These are phyloP conservation scores for Phrynocephalus vlangalii DNA, from an alignment of 2,797 vertebrate species.

Conservation along the genomic window DNA sequence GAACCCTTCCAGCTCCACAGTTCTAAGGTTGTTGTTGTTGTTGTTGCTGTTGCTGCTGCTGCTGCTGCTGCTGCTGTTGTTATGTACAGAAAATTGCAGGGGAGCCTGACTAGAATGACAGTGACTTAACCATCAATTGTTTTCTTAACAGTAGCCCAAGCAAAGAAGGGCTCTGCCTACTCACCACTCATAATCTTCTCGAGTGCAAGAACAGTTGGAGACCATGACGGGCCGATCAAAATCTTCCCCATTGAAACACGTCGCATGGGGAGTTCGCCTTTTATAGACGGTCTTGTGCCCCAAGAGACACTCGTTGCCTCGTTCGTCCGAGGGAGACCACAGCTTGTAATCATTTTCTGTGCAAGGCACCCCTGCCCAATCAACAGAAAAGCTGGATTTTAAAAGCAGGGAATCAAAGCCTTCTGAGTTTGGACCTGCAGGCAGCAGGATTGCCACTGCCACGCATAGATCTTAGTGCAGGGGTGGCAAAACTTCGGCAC, in stretches of 20 bases:
- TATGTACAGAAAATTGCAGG: too few relatives aligned
- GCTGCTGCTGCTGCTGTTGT: too few relatives aligned
- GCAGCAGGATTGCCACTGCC: too few relatives aligned
- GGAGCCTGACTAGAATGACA: neutral
- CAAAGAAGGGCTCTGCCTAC: slow-evolving; percentile 43
- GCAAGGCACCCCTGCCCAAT: slow-evolving; percentile 91
- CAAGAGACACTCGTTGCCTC: slow-evolving; percentile 92
- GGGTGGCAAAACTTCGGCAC: too few relatives aligned
- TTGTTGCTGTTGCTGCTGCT: too few relatives aligned
- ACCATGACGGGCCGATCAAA: slow-evolving; percentile 92
- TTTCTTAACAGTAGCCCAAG: slow-evolving; percentile 21
- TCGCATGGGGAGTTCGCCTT: slow-evolving; percentile 92
- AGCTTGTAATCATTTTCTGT: slow-evolving; percentile 94
- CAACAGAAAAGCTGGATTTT: neutral
- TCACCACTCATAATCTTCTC: slow-evolving; percentile 97
- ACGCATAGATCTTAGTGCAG: too few relatives aligned
- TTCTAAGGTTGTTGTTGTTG: too few relatives aligned
- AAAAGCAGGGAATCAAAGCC: neutral
- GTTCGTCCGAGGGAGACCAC: slow-evolving; percentile 96
- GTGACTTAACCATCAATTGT: neutral
- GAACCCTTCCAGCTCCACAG: too few relatives aligned
- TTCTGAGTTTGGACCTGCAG: too few relatives aligned
- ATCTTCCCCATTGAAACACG: slow-evolving; percentile 96
- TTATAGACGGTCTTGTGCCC: slow-evolving; percentile 93
- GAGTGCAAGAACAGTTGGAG: slow-evolving; percentile 96